phyloP scores from a whole-genome alignment of 2,113 vertebrate genomes.

The Leptobrachium leishanense region DNA sequence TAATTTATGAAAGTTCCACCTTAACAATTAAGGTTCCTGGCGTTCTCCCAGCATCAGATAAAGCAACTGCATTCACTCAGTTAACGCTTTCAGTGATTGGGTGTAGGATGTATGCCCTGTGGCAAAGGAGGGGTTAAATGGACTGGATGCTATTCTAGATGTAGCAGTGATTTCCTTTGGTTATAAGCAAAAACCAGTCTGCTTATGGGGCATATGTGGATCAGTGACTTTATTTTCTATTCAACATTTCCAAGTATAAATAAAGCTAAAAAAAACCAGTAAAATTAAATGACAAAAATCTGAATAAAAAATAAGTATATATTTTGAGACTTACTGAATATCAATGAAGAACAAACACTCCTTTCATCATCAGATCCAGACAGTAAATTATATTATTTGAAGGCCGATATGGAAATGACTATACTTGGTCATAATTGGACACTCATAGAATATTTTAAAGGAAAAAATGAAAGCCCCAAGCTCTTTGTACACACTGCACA shows the following conservation, averaged over 20 bases:
- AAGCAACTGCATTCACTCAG: constrained; percentile 70
- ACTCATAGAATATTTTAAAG: constrained; percentile 29
- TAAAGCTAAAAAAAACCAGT: background rate
- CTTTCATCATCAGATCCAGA: background rate
- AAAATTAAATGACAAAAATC: background rate
- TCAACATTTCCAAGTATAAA: background rate
- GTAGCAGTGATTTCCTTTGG: constrained; percentile 67
- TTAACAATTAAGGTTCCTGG: constrained; percentile 62
- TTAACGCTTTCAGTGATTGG: background rate
- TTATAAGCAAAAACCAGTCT: constrained; percentile 71
- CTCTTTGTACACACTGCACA: too few relatives aligned
- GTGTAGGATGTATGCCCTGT: background rate
- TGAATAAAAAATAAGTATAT: background rate
- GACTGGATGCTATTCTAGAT: constrained; percentile 55
- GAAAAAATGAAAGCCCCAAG: background rate
- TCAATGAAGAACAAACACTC: background rate
- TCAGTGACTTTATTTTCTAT: constrained; percentile 19
- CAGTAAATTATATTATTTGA: constrained; percentile 5
- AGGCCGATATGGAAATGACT: constrained; percentile 16
- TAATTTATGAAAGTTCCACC: constrained; percentile 70
- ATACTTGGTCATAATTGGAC: constrained; percentile 41
- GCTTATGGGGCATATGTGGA: constrained; percentile 60
- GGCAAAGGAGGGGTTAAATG: constrained; percentile 63
- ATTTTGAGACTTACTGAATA: background rate
- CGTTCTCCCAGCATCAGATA: constrained; percentile 8